Percentiles rank a stretch among this genome's conserved stretches.
Conservation (phyloP, 2,888 invertebrate species). For the Abrostola tripartita region DNA sequence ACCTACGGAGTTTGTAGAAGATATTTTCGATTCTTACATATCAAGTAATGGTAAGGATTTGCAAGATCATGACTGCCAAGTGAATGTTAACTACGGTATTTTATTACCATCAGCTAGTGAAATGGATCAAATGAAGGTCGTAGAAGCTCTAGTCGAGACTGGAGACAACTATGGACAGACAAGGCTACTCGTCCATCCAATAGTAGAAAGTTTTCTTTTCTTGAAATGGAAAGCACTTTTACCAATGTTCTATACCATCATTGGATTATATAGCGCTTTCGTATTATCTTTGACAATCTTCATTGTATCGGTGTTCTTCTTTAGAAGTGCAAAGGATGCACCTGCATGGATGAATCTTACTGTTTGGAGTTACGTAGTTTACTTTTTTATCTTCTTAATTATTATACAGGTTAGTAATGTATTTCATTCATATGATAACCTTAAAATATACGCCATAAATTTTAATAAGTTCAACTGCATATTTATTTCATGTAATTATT, state of each 20-base stretch:
- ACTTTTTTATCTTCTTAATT: constrained; percentile 74
- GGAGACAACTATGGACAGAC: constrained; percentile 84
- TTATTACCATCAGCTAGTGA: constrained; percentile 80
- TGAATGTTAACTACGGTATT: constrained; percentile 85
- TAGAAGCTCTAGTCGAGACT: constrained; percentile 86
- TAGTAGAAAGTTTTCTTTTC: constrained; percentile 87
- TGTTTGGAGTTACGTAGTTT: constrained; percentile 79
- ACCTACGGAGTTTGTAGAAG: constrained; percentile 85
- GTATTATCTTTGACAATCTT: constrained; percentile 85
- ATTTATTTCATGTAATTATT: too few relatives aligned
- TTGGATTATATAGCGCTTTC: constrained; percentile 83
- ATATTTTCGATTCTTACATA: constrained; percentile 86
- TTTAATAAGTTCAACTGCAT: too few relatives aligned
- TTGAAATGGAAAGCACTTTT: constrained; percentile 88
- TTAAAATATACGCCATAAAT: too few relatives aligned
- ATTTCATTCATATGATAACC: too few relatives aligned
- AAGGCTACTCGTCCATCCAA: constrained; percentile 85
- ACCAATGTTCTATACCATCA: constrained; percentile 86
- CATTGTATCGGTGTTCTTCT: constrained; percentile 82
- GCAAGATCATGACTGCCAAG: constrained; percentile 75
- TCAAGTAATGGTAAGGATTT: constrained; percentile 78
- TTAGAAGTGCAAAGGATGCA: constrained; percentile 72
- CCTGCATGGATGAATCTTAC: constrained; percentile 70
- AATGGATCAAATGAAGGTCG: constrained; percentile 87
- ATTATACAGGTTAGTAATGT: constrained; percentile 75